Evolutionary conservation across 1,140 invertebrate species (phyloP).

Genomic region (Brachionus koreanus): DNA sequence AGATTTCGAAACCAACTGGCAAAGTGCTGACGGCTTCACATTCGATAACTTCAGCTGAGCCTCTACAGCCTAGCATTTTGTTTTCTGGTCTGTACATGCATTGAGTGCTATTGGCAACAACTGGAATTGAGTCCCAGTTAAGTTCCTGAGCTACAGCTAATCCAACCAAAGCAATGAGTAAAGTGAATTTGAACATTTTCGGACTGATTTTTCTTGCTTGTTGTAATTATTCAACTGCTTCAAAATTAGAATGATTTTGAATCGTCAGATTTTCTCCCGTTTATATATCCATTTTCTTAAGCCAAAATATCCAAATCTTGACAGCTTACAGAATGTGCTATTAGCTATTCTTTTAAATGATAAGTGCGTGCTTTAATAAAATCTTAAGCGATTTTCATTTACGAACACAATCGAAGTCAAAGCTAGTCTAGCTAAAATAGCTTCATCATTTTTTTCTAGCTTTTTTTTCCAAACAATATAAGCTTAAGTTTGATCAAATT

Average conservation of each 20-base stretch:
- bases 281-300: constrained; percentile 5
- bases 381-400: too few species aligned
- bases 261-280: not conserved
- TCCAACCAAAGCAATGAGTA: not conserved
- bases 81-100: not conserved
- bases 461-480: too few species aligned
- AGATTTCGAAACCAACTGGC: not conserved
- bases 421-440: too few species aligned
- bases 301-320: not conserved
- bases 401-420: too few species aligned
- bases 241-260: not conserved
- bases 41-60: not conserved
- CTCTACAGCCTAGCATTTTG: not conserved
- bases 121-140: constrained; percentile 14
- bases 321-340: not conserved
- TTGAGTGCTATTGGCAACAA: constrained; percentile 16
- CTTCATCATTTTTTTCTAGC: too few species aligned
- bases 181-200: constrained; percentile 18
- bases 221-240: not conserved
- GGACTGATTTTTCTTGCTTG: not conserved
- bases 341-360: not conserved
- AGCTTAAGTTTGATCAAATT: too few species aligned
- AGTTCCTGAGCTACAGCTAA: not conserved
- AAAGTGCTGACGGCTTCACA: not conserved
- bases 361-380: not conserved